phyloP scores from a whole-genome alignment of 1,140 invertebrate genomes.

The Mercenaria mercenaria region DNA sequence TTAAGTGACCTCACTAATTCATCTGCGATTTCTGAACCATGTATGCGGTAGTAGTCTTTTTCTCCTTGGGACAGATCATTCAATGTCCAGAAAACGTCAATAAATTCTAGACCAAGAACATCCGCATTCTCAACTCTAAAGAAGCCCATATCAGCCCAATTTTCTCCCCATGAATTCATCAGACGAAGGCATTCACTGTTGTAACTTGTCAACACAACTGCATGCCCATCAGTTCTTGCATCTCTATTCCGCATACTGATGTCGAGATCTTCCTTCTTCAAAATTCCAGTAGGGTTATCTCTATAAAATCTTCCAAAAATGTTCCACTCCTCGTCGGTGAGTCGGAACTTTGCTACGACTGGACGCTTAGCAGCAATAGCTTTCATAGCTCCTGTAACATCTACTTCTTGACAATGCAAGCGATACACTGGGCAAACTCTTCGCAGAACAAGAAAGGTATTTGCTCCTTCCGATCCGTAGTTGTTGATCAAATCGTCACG shows the following conservation, averaged over 20 bases:
- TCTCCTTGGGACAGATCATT: not conserved
- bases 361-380: not conserved
- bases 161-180: slow-evolving; percentile 55
- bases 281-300: not conserved
- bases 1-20: not conserved
- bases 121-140: slow-evolving; percentile 40
- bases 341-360: slow-evolving; percentile 22
- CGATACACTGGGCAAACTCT: slow-evolving; percentile 29
- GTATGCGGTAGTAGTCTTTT: not conserved
- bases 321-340: slow-evolving; percentile 30
- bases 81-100: slow-evolving; percentile 37
- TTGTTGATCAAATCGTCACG: not conserved
- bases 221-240: slow-evolving; percentile 9
- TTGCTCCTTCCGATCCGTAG: not conserved
- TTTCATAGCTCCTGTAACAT: not conserved
- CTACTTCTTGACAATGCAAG: not conserved
- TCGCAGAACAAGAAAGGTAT: slow-evolving; percentile 1
- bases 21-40: slow-evolving; percentile 5
- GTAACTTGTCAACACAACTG: slow-evolving; percentile 48
- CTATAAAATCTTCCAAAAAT: not conserved
- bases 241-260: not conserved
- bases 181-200: slow-evolving; percentile 22
- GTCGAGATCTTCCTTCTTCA: not conserved
- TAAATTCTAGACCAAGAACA: slow-evolving; percentile 45
- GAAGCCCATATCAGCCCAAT: slow-evolving; percentile 29